A percentile compares a stretch with the other conserved stretches of the same genome.
Conservation (phyloP, 2,888 invertebrate genomes). For the Crematogaster levior region DNA sequence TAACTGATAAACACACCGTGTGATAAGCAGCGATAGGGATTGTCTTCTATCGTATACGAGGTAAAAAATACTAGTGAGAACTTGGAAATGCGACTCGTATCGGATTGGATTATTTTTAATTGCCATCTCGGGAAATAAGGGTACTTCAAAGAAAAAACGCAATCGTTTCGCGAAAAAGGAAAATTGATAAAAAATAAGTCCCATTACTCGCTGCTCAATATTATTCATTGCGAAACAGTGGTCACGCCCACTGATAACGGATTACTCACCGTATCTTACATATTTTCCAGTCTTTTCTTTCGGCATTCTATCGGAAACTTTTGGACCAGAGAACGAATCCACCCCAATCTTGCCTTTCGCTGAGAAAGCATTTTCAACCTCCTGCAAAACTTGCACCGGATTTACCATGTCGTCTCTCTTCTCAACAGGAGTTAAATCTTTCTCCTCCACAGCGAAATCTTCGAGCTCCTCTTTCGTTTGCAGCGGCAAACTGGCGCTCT, state of each 20-base stretch:
- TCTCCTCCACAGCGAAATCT: slow-evolving; percentile 65
- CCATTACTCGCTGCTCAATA: too few relatives aligned
- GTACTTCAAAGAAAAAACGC: neutral
- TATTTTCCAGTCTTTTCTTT: slow-evolving; percentile 77
- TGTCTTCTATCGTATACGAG: slow-evolving; percentile 27
- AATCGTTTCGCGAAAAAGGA: neutral
- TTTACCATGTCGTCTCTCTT: slow-evolving; percentile 6
- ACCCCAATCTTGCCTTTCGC: neutral
- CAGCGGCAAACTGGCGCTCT: neutral
- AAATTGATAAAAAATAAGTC: neutral
- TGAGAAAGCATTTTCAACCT: neutral
- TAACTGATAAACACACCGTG: slow-evolving; percentile 80
- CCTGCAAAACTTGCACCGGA: neutral
- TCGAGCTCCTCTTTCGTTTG: slow-evolving; percentile 64
- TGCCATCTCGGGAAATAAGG: neutral
- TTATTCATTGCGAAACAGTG: slow-evolving; percentile 50
- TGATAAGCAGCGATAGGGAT: slow-evolving; percentile 77
- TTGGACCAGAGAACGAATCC: neutral
- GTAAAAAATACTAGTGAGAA: neutral
- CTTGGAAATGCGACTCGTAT: neutral
- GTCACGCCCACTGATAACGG: slow-evolving; percentile 82
- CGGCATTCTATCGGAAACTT: slow-evolving; percentile 60
- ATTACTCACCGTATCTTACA: slow-evolving; percentile 83
- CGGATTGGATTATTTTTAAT: neutral
- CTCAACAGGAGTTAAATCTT: slow-evolving; percentile 1